Conservation (phyloP, 2,113 vertebrate genomes). For the Engystomops pustulosus region DNA sequence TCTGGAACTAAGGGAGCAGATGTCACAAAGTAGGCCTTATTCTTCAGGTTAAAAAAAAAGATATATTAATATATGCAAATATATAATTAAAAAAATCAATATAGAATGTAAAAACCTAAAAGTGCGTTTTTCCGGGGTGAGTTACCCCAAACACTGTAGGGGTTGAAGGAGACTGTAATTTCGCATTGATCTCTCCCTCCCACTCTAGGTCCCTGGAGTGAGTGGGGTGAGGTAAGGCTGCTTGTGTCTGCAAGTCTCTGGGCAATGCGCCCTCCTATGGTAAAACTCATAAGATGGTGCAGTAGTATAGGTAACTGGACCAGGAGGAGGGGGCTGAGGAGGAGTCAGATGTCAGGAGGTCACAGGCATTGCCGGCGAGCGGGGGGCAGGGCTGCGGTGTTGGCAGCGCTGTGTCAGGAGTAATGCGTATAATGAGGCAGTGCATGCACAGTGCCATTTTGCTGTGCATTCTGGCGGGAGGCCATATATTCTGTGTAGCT, state of each 20-base stretch:
- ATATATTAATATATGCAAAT: conserved; percentile 68
- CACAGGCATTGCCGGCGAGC: conserved; percentile 81
- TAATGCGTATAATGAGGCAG: conserved; percentile 87
- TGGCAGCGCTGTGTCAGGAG: conserved; percentile 87
- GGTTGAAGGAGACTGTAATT: conserved; percentile 56
- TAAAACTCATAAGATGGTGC: conserved; percentile 85
- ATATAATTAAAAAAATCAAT: conserved; percentile 69
- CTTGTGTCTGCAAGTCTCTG: conserved; percentile 59
- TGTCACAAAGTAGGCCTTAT: conserved; percentile 37
- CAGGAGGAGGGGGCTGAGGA: conserved; percentile 84
- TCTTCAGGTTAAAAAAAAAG: conserved; percentile 55
- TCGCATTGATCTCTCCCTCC: conserved; percentile 44
- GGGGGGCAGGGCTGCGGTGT: conserved; percentile 81
- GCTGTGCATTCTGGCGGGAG: conserved; percentile 82
- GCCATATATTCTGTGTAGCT: conserved; percentile 84
- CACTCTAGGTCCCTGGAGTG: conserved; percentile 50
- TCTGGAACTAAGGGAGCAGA: conserved; percentile 66
- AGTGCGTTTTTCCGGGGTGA: conserved; percentile 73
- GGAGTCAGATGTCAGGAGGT: conserved; percentile 83
- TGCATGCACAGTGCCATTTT: conserved; percentile 85
- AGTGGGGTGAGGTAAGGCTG: conserved; percentile 75
- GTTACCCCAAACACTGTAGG: conserved; percentile 75
- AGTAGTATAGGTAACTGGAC: conserved; percentile 90
- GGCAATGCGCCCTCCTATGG: conserved; percentile 63
- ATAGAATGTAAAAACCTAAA: conserved; percentile 83